Base-by-base conservation (phyloP, 1,140 invertebrate genomes). In the Melanaphis sacchari region DNA sequence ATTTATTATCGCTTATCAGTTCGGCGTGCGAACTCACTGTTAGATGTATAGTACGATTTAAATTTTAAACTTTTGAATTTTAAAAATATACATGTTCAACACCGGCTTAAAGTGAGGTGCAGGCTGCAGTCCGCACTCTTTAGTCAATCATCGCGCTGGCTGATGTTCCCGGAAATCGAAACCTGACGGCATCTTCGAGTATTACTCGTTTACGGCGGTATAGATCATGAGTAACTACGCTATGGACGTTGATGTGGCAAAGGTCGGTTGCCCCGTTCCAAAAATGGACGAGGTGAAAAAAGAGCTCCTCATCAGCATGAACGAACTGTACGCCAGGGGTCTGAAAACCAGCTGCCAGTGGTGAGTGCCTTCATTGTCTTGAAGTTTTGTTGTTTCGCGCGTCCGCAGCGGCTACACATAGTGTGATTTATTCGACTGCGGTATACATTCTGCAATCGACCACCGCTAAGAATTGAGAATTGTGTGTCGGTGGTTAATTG, bases 301-400 rank as follows among this genome's bases (percentile, higher is more conserved):
- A 93, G 91, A 93, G 54, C 91, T 93, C 2, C 41, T 93, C 3
- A 26, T 40, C 24, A 85, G 81, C 81, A 46, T 93, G 24, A 93
- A 84, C 2, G 91, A 93, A 93, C 46, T 93, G 8, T 36, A 38
- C 0, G 81, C 81, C n/a, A n/a, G 91, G 21, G 91, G 91, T 18
- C 81, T 93, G 15, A 93, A 85, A 93, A 52, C 46, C 21, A 93
- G 91, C 38, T 93, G 49, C 26, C 91, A 93, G 40, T 93, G 91
- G 91, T 93, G n/a, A 26, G 81, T 92, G 38, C 31, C 11, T 36
- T 81, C 6, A 26, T 26, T n/a, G 31, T 49, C 22, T 24, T 46
- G 81, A 40, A 31, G 43, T 90, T 15, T n/a, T 31, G 9, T 31
- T 66, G 59, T 31, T 31, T 31, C 0, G 26, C 3, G 15, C 59